Conservation (phyloP, 2,797 vertebrate genomes). For the Scolopax rusticola region DNA sequence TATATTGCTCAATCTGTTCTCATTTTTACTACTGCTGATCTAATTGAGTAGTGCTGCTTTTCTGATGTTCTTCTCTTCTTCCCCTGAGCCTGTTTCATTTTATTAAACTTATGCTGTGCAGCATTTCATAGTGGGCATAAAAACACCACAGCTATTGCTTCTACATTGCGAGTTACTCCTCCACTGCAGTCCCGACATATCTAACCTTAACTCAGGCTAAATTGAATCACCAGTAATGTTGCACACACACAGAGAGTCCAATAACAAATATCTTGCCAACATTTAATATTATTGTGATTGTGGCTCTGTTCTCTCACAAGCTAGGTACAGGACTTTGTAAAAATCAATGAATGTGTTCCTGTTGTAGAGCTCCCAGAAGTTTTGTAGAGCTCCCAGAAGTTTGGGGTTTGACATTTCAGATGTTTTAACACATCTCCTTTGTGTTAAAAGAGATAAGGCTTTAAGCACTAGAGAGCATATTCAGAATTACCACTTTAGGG, state of each 20-base stretch:
- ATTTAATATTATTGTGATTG: not conserved
- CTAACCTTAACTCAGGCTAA: constrained; percentile 12
- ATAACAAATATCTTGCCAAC: not conserved
- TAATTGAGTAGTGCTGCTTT: not conserved
- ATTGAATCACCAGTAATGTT: not conserved
- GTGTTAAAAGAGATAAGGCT: not conserved
- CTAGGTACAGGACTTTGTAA: not conserved
- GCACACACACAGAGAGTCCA: not conserved
- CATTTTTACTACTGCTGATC: not conserved
- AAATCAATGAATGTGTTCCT: constrained; percentile 14
- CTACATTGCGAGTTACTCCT: not conserved
- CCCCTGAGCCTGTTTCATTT: not conserved
- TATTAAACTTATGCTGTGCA: constrained; percentile 4
- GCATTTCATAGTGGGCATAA: not conserved
- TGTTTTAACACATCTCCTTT: not conserved
- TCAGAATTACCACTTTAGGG: not conserved
- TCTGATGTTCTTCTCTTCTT: not conserved
- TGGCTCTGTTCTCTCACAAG: not conserved
- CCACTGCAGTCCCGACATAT: not conserved
- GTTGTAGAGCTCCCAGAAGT: not conserved
- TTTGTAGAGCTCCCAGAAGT: not conserved
- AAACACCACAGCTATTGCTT: not conserved
- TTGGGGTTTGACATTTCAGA: not conserved
- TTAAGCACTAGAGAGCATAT: not conserved
- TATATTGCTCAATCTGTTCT: not conserved